Base-by-base conservation (phyloP, 2,888 invertebrate genomes). In the Drosophila parthenogenetica region DNA sequence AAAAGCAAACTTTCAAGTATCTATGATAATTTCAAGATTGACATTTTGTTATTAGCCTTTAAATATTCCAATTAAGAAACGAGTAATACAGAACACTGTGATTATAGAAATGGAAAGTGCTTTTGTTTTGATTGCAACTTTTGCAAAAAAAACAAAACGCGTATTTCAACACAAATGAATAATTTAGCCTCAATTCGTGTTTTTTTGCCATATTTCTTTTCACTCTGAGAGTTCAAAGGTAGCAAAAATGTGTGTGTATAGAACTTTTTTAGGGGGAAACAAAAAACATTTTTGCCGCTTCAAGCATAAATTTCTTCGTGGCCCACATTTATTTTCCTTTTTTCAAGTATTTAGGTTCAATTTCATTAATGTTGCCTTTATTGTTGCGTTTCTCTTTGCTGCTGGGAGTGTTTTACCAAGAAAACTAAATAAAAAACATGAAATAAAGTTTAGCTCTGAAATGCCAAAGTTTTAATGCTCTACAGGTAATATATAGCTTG, bases 41-140 rank as follows among this genome's bases (percentile, higher is more conserved):
- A 82, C 79, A 79, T 85, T 76, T 82, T 1, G 53, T n/a, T 32
- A 65, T 57, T 29, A 45, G 55, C 59, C 73, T 73, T 64, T 57
- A 17, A 65, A 66, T 65, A 70, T 40, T 60, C 17, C 13, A 45
- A 40, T 54, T 5, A 13, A 8, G 29, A 22, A 16, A 29, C 17
- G 16, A n/a, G 42, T 45, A 14, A 17, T 42, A 10, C 29, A 19
- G 13, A 29, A 17, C 16, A 11, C 5, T 7, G 2, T 13, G 10
- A 7, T 49, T 32, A 14, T 50, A 40, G 19, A 54, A 29, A 29
- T 2, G 16, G 16, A 32, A 19, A 25, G 17, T 17, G 42, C 1
- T 43, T 54, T 43, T 32, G 29, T 29, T 50, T 50, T 19, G 4
- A 3, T 35, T 11, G 14, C 14, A 32, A 50, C 37, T 32, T 43